These are phyloP conservation scores for Troides oblongomaculatus DNA, from an alignment of 2,888 invertebrate species.

Conservation along the genomic window DNA sequence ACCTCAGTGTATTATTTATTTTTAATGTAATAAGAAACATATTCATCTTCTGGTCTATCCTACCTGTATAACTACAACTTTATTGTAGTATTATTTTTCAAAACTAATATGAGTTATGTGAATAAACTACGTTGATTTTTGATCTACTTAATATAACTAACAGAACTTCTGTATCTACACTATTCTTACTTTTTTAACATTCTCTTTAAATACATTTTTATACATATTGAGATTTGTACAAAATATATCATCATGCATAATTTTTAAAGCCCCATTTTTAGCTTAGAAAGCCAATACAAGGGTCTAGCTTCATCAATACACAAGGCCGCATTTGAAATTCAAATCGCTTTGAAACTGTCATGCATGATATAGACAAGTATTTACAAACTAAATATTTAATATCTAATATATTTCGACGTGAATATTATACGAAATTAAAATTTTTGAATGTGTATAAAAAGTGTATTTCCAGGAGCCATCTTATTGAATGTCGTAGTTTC, in stretches of 20 bases:
- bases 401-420: background rate
- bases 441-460: no score
- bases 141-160: background rate
- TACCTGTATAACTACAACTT: background rate
- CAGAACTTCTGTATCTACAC: background rate
- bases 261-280: slow-evolving; percentile 3
- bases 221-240: background rate
- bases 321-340: slow-evolving; percentile 21
- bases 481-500: slow-evolving; percentile 35
- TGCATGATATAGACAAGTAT: slow-evolving; percentile 3
- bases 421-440: no score
- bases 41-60: background rate
- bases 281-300: slow-evolving; percentile 10
- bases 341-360: slow-evolving; percentile 19
- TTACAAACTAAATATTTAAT: background rate
- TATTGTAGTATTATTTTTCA: background rate
- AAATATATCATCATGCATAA: background rate
- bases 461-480: no score
- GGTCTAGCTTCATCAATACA: slow-evolving; percentile 11
- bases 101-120: background rate
- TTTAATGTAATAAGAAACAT: background rate
- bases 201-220: background rate
- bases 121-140: background rate
- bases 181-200: background rate
- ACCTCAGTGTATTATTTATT: background rate